Percentiles rank a stretch among this genome's conserved stretches.
Evolutionary conservation across 1,140 invertebrate genomes (phyloP).

Genomic region (Drosophila virilis): DNA sequence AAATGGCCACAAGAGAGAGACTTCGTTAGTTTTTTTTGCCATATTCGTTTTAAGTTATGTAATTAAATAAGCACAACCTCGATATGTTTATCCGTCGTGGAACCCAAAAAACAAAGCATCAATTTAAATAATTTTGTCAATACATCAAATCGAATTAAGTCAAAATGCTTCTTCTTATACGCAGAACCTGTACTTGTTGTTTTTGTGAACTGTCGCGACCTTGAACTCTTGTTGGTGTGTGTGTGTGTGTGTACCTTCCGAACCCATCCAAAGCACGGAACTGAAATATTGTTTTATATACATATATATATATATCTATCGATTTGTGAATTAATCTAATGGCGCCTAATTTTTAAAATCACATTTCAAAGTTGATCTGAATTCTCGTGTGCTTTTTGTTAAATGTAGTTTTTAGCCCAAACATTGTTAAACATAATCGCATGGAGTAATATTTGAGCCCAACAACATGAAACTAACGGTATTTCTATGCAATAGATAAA

Average conservation of each 20-base stretch:
- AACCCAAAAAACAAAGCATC: conserved; percentile 38
- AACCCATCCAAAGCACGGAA: conserved; percentile 40
- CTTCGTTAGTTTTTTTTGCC: conserved; percentile 49
- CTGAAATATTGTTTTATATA: conserved; percentile 42
- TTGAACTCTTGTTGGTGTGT: conserved; percentile 36
- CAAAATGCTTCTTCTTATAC: neutral
- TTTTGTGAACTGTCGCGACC: conserved; percentile 32
- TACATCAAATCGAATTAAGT: neutral
- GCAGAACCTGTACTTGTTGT: neutral
- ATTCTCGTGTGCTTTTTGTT: conserved; percentile 67
- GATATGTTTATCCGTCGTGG: conserved; percentile 54
- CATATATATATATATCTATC: conserved; percentile 17
- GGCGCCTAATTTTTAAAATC: conserved; percentile 24
- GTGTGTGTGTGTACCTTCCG: conserved; percentile 15
- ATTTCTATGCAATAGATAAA: conserved; percentile 66
- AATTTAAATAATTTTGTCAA: conserved; percentile 29
- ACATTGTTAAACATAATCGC: conserved; percentile 75
- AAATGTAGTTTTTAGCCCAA: conserved; percentile 57
- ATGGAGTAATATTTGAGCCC: conserved; percentile 36
- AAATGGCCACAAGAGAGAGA: conserved; percentile 60
- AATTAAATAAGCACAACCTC: conserved; percentile 73
- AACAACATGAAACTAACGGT: conserved; percentile 45
- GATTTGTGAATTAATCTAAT: conserved; percentile 27
- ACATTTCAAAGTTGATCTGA: conserved; percentile 34
- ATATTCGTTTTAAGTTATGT: conserved; percentile 69